phyloP scores from a whole-genome alignment of 1,140 invertebrate species.

The Leptinotarsa lineolata region DNA sequence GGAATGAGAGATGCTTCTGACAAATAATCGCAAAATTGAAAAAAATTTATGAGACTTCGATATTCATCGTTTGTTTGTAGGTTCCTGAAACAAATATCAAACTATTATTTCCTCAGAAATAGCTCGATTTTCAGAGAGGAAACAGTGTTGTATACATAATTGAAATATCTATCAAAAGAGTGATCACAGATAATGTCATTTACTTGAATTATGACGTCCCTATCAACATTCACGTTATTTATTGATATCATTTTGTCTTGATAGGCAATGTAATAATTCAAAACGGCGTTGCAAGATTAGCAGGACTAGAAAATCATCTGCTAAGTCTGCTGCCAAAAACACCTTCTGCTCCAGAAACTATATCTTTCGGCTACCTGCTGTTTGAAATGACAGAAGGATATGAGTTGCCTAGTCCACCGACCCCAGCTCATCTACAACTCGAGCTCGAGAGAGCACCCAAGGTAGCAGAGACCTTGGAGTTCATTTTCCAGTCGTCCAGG shows the following conservation, averaged over 20 bases:
- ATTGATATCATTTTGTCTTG: not conserved
- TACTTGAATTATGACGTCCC: no score
- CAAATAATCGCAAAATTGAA: no score
- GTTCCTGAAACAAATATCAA: no score
- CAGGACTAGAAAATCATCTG: conserved; percentile 82
- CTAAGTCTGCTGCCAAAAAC: conserved; percentile 76
- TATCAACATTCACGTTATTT: not conserved
- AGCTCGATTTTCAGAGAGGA: no score
- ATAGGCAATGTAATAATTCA: conserved; percentile 81
- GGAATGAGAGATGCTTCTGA: no score
- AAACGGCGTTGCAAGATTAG: conserved; percentile 82
- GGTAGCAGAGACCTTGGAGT: conserved; percentile 78
- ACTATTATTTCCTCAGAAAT: no score
- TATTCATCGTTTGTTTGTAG: no score
- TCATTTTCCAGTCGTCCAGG: conserved; percentile 74
- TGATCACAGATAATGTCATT: no score
- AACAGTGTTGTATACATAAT: no score
- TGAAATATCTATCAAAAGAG: no score
- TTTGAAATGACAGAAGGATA: conserved; percentile 90
- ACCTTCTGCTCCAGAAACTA: conserved; percentile 65
- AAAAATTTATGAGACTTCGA: not conserved
- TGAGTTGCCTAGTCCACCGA: conserved; percentile 75
- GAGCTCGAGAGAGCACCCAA: conserved; percentile 76
- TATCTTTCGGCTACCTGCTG: conserved; percentile 82
- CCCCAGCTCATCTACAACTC: conserved; percentile 68